Evolutionary conservation across 2,888 invertebrate species (phyloP), one percentile per base, ranked within the genome.

Genomic region (Diadromus collaris): DNA sequence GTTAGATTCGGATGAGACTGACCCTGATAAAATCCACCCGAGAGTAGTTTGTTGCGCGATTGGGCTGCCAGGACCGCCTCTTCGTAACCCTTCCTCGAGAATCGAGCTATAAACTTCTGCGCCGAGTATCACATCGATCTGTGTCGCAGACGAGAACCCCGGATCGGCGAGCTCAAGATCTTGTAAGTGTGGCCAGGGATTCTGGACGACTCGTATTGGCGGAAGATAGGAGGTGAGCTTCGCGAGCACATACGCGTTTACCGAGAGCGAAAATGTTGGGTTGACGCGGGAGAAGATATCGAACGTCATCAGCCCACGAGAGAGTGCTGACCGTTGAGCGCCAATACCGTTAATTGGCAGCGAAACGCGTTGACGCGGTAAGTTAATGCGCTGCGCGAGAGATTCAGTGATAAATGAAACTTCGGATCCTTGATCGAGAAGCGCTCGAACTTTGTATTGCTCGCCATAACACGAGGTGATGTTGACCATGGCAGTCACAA

Each of bases 151-250:
- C 60, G 63, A 24, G 58, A 60, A 73, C 7, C 46, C 27, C 3
- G 80, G 80, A 72, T 78, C 78, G 21, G 78, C 80, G 21, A 79
- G 79, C 21, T 32, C 48, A n/a, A 79, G 72, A 3, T 68, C 77
- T 44, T 68, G 38, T 19, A 79, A 44, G 21, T 79, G 73, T 6
- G 79, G 24, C 78, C 78, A 79, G 0, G 63, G 19, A 27, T 10
- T 16, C 2, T 21, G 10, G n/a, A 44, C 29, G 2, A 44, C 24
- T 46, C 13, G 76, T n/a, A 21, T 21, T 21, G 79, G 73, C 3
- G 73, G 79, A 13, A 44, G 19, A 34, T 72, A 76, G 1, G 72
- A 64, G 6, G 77, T 77, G 9, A 79, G 27, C n/a, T 73, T 68
- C 2, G 64, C 16, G 13, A 64, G 60, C 6, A 76, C 19, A 19